Evolutionary conservation across 2,888 invertebrate genomes (phyloP), one percentile per base, ranked within the genome.

Genomic region (Acheta domesticus): DNA sequence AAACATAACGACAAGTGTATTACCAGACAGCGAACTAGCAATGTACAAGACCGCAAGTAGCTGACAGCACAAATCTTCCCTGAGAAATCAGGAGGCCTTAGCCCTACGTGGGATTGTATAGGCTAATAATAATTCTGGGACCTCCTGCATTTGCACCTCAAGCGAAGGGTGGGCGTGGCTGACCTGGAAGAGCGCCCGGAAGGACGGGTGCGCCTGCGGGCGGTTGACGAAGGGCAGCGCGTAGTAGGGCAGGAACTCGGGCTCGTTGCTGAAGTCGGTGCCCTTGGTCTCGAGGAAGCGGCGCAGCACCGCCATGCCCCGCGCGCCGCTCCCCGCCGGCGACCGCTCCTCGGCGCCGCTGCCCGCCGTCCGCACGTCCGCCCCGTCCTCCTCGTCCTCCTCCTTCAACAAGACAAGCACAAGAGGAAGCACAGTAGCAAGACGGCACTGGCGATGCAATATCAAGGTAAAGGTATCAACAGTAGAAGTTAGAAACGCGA

Each of bases 221-320:
- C 89, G 87, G 49, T 87, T 86, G n/a, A 90, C 88, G 83, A 88
- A 90, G 0, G 90, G 90, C 36, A 91, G 85, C 49, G 90, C 90
- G 84, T 89, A 90, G 81, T 87, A 89, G 4, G 89, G 89, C 75
- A 89, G 85, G 81, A 90, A 88, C 80, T 90, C 89, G 74, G 87
- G 86, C 62, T 89, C 89, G 80, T 88, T 87, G 80, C 89, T 88
- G 77, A 90, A 85, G 74, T 86, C 85, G 23, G 87, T 86, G 48
- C 89, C 89, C 80, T 85, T 84, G n/a, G 86, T 86, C 77, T 85
- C 86, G 49, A 89, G 84, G 83, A 87, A 89, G 48, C 83, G 82
- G 77, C 86, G 84, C 76, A 87, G 84, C 80, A 85, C 84, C 48
- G 84, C 84, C 87, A 87, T 87, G 49, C 82, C 82, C 12, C 78